Evolutionary conservation across 2,888 invertebrate genomes (phyloP), one percentile per base, ranked within the genome.

Genomic region (Sympetrum striolatum): DNA sequence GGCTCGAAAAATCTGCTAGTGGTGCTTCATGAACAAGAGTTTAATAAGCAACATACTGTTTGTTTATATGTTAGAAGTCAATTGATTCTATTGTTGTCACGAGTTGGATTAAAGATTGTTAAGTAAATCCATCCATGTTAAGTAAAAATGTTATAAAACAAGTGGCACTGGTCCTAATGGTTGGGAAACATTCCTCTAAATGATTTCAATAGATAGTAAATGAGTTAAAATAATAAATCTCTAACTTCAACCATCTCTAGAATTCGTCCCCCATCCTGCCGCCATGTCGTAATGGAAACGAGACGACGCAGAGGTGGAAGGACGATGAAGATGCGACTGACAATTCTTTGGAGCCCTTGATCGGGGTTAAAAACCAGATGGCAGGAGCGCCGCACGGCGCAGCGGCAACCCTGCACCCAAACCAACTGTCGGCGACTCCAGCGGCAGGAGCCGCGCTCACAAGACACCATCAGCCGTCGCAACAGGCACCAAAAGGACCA

Each of bases 341-440:
- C 53, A 80, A 79, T 31, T 90, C 90, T 22, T 22, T 80, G 90
- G 90, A 58, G 64, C 58, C 79, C 18, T 39, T 90, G 37, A 18
- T 35, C 22, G 73, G 79, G 22, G 90, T 44, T 18, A 80, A 48
- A 48, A 80, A 64, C n/a, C 80, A 79, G 22, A 44, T 39, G 44
- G 73, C 79, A 37, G 73, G 90, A 58, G 91, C 91, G 91, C 91
- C 90, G 73, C 64, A 82, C 35, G 58, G 90, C 90, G 22, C 44
- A 25, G 80, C 90, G 35, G 90, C 80, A 31, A 91, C 53, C 58
- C 6, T 25, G 60, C 37, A 60, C 14, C 60, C 60, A 35, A 86
- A 86, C 39, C 86, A 86, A 35, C 22, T 86, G 64, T 37, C 86
- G n/a, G 86, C 86, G 31, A 82, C 82, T 35, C 82, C 82, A 22